Conservation (phyloP, 1,140 invertebrate genomes). For the Cepaea nemoralis region DNA sequence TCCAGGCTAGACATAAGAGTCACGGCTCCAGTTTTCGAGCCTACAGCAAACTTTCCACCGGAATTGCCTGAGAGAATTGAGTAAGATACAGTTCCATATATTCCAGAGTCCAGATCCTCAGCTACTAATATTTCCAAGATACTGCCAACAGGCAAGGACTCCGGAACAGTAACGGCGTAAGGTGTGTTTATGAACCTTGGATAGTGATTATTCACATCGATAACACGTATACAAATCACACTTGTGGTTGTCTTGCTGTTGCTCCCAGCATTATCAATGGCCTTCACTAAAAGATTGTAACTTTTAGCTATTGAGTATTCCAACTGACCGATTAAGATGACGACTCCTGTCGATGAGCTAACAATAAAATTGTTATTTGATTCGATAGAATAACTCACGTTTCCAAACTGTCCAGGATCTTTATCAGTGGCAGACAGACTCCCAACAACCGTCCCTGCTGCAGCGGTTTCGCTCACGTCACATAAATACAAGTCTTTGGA, state of each 20-base stretch:
- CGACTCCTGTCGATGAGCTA: not conserved
- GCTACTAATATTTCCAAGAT: not conserved
- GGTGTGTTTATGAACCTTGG: not conserved
- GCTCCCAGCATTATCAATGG: constrained; percentile 3
- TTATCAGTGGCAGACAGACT: constrained; percentile 89
- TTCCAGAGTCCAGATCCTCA: constrained; percentile 9
- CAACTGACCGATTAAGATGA: not conserved
- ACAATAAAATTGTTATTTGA: not conserved
- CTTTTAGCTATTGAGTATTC: constrained; percentile 22
- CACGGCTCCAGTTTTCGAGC: constrained; percentile 27
- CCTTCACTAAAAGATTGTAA: not conserved
- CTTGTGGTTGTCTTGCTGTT: not conserved
- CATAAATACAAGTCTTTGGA: constrained; percentile 52
- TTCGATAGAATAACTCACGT: constrained; percentile 2
- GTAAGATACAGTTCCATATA: not conserved
- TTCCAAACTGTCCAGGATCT: constrained; percentile 73
- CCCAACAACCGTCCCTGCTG: constrained; percentile 80
- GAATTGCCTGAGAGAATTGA: constrained; percentile 20
- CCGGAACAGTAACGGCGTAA: not conserved
- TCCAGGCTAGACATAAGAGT: constrained; percentile 18
- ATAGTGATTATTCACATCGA: not conserved
- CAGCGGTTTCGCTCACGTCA: constrained; percentile 79
- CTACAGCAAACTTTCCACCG: not conserved
- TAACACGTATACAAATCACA: not conserved
- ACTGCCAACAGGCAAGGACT: not conserved